Conservation (phyloP, 2,888 invertebrate genomes). For the Lasius platythorax region DNA sequence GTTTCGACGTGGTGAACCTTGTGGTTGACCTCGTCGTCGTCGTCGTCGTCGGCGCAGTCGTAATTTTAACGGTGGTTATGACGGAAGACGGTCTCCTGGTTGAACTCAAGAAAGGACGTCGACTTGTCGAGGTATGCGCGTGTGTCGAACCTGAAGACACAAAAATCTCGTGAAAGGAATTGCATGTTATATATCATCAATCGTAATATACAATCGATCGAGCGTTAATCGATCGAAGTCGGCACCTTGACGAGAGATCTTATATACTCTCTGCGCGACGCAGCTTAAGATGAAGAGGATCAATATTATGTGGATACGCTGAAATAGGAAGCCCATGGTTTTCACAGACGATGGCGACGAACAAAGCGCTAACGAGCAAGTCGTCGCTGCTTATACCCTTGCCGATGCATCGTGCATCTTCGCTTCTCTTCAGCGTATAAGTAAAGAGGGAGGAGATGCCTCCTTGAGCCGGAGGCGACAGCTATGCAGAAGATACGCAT, state of each 20-base stretch:
- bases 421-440: background rate
- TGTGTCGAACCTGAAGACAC: background rate
- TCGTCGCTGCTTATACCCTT: slow-evolving; percentile 23
- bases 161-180: background rate
- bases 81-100: slow-evolving; percentile 56
- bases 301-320: slow-evolving; percentile 1
- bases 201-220: background rate
- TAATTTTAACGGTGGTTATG: slow-evolving; percentile 48
- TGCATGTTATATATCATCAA: background rate
- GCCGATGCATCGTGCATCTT: slow-evolving; percentile 4
- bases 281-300: slow-evolving; percentile 1
- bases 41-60: background rate
- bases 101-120: slow-evolving; percentile 1
- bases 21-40: background rate
- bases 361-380: slow-evolving; percentile 3
- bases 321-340: slow-evolving; percentile 17
- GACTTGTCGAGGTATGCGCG: background rate
- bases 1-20: slow-evolving; percentile 66
- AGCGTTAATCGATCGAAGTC: background rate
- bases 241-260: slow-evolving; percentile 15
- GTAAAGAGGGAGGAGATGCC: slow-evolving; percentile 32
- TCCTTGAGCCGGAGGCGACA: slow-evolving; percentile 33
- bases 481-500: slow-evolving; percentile 19
- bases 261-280: background rate
- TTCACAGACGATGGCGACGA: background rate